Conservation (phyloP, 2,888 invertebrate genomes). For the Diarsia mendica region DNA sequence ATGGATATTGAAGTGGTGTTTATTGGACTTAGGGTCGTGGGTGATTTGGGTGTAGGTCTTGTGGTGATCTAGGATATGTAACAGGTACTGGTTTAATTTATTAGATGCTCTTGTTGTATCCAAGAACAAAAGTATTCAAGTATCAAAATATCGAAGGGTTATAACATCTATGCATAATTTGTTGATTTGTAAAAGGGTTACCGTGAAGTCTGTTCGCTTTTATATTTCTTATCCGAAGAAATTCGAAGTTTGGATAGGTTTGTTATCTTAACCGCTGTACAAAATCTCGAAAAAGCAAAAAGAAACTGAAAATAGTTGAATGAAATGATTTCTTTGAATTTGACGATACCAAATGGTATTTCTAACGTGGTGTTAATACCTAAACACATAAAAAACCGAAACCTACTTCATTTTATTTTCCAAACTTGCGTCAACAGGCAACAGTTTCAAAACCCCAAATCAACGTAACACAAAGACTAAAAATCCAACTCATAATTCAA, state of each 20-base stretch:
- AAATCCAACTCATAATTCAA: slow-evolving; percentile 21
- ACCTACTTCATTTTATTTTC: background rate
- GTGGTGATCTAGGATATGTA: background rate
- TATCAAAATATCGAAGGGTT: too few species aligned
- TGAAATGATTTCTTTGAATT: background rate
- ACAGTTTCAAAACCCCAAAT: slow-evolving; percentile 23
- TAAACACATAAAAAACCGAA: background rate
- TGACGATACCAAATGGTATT: too few species aligned
- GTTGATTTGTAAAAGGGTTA: background rate
- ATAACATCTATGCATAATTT: background rate
- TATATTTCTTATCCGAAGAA: background rate
- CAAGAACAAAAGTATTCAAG: too few species aligned
- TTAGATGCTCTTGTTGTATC: background rate
- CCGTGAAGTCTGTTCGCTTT: background rate
- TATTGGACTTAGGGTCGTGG: background rate
- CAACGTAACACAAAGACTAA: slow-evolving; percentile 27
- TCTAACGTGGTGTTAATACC: background rate
- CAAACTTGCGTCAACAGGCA: background rate
- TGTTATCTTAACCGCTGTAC: too few species aligned
- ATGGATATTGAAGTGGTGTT: slow-evolving; percentile 31
- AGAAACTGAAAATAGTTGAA: background rate
- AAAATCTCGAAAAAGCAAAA: background rate
- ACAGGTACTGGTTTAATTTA: background rate
- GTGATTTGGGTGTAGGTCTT: background rate
- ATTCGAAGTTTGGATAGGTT: too few species aligned